These are phyloP conservation scores for Hyposmocoma kahamanoa DNA, from an alignment of 1,140 invertebrate genomes.

Conservation along the genomic window DNA sequence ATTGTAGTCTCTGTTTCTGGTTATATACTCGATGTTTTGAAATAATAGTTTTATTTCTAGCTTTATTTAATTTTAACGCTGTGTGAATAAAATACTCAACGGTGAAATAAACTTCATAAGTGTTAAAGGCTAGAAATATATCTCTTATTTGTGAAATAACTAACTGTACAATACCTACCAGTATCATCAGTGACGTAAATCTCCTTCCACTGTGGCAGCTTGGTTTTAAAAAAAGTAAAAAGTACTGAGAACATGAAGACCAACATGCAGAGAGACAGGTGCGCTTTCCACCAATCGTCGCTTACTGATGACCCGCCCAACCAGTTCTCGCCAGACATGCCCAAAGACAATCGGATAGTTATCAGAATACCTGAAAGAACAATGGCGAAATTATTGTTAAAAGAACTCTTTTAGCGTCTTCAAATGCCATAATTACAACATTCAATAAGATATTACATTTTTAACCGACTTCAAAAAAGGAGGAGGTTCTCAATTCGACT, in stretches of 20 bases:
- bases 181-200: constrained; percentile 25
- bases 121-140: no score
- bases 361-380: constrained; percentile 47
- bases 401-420: no score
- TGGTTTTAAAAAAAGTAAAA: constrained; percentile 46
- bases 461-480: neutral
- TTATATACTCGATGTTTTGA: no score
- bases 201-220: constrained; percentile 35
- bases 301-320: constrained; percentile 25
- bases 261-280: constrained; percentile 44
- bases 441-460: neutral
- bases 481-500: neutral
- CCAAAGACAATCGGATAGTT: constrained; percentile 50
- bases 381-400: no score
- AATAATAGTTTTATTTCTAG: no score
- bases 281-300: constrained; percentile 51
- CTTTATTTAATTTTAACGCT: no score
- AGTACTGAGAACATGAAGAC: constrained; percentile 52
- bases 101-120: no score
- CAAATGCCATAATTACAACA: neutral
- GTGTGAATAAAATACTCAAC: no score
- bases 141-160: no score
- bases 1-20: no score
- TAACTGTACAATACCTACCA: no score
- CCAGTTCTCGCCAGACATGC: constrained; percentile 44